Evolutionary conservation across 2,113 vertebrate species (phyloP).

Genomic region (Dromaius novaehollandiae): DNA sequence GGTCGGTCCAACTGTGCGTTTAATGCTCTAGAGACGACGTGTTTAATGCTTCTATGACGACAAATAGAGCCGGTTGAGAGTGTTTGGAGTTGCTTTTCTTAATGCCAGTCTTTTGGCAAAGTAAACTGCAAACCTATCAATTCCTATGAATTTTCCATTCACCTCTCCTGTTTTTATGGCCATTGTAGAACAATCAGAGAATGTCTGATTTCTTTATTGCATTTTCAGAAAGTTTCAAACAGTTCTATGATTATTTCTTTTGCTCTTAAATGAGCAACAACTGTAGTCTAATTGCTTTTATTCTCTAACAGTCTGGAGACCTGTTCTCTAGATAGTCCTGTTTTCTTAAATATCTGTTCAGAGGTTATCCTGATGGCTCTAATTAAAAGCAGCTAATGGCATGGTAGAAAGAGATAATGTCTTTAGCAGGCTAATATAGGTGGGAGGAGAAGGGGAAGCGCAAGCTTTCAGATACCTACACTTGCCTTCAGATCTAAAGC

Average conservation of each 20-base stretch:
- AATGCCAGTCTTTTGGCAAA: not conserved
- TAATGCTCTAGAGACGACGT: not conserved
- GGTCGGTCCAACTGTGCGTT: not conserved
- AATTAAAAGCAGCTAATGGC: not conserved
- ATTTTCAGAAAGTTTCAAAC: not conserved
- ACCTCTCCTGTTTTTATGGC: not conserved
- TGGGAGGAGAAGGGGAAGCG: not conserved
- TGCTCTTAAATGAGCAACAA: not conserved
- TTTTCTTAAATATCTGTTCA: not conserved
- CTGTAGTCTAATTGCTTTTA: not conserved
- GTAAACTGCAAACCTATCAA: accelerated
- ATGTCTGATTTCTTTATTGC: not conserved
- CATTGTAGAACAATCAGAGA: not conserved
- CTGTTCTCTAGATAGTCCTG: not conserved
- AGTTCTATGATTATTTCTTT: not conserved
- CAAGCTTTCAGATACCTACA: not conserved
- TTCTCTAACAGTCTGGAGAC: not conserved
- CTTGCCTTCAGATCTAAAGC: not conserved
- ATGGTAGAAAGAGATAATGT: not conserved
- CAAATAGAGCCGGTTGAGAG: not conserved
- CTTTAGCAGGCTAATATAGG: not conserved
- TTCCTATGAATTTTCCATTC: not conserved
- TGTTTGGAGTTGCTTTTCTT: not conserved
- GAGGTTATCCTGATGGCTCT: not conserved
- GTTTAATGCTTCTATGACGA: no score